Evolutionary conservation across 2,888 invertebrate species (phyloP).

Genomic region (Troides aeacus): DNA sequence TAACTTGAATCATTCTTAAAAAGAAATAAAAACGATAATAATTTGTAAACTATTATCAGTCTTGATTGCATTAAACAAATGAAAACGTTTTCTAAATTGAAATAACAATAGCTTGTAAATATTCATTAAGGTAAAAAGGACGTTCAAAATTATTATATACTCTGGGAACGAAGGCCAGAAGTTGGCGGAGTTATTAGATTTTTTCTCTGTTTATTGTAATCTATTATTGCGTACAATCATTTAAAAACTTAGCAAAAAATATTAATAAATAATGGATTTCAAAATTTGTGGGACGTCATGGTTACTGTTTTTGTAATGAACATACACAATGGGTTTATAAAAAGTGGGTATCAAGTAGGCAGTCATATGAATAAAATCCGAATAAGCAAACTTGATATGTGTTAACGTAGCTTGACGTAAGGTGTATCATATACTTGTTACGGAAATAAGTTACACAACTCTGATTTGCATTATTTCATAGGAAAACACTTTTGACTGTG

Average conservation of each 20-base stretch:
- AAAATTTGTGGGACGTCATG: not conserved
- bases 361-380: not conserved
- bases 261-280: not conserved
- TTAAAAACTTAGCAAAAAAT: too few relatives aligned
- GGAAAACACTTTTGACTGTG: slow-evolving; percentile 10
- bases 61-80: not conserved
- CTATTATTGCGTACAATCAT: not conserved
- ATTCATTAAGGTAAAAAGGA: not conserved
- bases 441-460: slow-evolving; percentile 11
- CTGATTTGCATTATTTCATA: slow-evolving; percentile 17
- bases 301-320: not conserved
- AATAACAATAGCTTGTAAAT: not conserved
- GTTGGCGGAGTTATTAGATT: not conserved
- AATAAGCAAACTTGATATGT: not conserved
- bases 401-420: slow-evolving; percentile 1
- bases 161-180: not conserved
- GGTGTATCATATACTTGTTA: not conserved
- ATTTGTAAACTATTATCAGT: not conserved
- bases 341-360: not conserved
- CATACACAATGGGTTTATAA: not conserved
- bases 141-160: not conserved
- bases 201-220: not conserved
- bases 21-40: too few relatives aligned
- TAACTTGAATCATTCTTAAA: too few relatives aligned
- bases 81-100: not conserved